Conservation (phyloP, 2,888 invertebrate genomes). For the Agrotis segetum region DNA sequence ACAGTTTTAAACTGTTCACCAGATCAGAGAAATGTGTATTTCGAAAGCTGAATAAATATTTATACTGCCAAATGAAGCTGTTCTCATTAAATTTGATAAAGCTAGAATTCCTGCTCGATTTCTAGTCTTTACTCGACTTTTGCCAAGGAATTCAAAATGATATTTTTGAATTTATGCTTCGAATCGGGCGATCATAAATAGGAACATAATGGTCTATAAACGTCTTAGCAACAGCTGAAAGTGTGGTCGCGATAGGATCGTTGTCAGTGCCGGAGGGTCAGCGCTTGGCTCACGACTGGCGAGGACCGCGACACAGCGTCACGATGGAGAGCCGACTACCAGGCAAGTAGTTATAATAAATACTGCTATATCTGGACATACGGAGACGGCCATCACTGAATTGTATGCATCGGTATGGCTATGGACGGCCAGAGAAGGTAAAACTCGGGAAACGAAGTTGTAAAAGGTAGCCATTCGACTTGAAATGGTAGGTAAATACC, state of each 20-base stretch:
- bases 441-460: conserved; percentile 2
- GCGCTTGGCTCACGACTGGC: conserved; percentile 71
- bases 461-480: neutral
- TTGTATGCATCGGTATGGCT: conserved; percentile 66
- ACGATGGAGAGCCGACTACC: conserved; percentile 54
- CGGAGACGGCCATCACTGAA: conserved; percentile 53
- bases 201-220: conserved; percentile 80
- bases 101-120: conserved; percentile 12
- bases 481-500: conserved; percentile 8
- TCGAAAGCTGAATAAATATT: conserved; percentile 19
- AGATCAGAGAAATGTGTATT: conserved; percentile 13
- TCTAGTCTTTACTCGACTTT: neutral
- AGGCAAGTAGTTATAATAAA: conserved; percentile 59
- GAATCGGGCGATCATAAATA: conserved; percentile 75
- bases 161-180: conserved; percentile 67
- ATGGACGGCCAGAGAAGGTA: conserved; percentile 36
- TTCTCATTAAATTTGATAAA: conserved; percentile 12
- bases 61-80: neutral
- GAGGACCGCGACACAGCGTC: conserved; percentile 52
- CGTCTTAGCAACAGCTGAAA: conserved; percentile 75
- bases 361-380: conserved; percentile 53
- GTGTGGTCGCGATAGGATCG: conserved; percentile 78
- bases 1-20: neutral
- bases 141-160: conserved; percentile 42
- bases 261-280: conserved; percentile 70